Evolutionary conservation across 2,797 vertebrate genomes (phyloP).

Genomic region (Ctenopoma kingsleyae): DNA sequence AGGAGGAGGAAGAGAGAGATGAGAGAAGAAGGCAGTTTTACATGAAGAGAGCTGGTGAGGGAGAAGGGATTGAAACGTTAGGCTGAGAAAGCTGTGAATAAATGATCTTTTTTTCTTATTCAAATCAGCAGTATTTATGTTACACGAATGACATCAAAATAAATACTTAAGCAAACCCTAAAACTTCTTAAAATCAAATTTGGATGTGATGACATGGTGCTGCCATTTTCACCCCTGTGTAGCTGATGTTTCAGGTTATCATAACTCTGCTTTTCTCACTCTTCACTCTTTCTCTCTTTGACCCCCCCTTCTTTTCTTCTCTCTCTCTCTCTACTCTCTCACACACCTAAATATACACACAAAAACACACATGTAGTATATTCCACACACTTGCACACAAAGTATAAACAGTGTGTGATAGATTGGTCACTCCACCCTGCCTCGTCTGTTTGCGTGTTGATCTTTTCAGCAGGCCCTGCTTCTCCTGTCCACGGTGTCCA

Average conservation of each 20-base stretch:
- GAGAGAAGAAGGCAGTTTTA: conserved; percentile 50
- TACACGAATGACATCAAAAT: not conserved
- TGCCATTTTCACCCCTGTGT: not conserved
- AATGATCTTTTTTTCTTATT: not conserved
- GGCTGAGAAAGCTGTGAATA: conserved; percentile 26
- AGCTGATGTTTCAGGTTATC: conserved; percentile 31
- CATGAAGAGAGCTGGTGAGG: conserved; percentile 23
- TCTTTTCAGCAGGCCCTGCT: conserved; percentile 80
- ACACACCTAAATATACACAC: conserved; percentile 14
- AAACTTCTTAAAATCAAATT: conserved; percentile 5
- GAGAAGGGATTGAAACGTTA: conserved; percentile 51
- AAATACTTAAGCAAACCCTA: not conserved
- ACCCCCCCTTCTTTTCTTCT: not conserved
- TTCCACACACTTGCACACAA: conserved; percentile 42
- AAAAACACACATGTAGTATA: conserved; percentile 16
- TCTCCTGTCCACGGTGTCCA: conserved; percentile 69
- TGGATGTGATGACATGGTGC: not conserved
- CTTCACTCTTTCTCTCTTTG: not conserved
- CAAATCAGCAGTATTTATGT: conserved; percentile 3
- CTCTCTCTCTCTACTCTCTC: not conserved
- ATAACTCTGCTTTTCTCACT: conserved; percentile 33
- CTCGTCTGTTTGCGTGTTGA: conserved; percentile 72
- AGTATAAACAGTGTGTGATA: conserved; percentile 81
- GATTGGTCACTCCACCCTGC: conserved; percentile 67
- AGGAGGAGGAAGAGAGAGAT: conserved; percentile 53